Evolutionary conservation across 2,888 invertebrate species (phyloP), one percentile per base, ranked within the genome.

Genomic region (Agrochola macilenta): DNA sequence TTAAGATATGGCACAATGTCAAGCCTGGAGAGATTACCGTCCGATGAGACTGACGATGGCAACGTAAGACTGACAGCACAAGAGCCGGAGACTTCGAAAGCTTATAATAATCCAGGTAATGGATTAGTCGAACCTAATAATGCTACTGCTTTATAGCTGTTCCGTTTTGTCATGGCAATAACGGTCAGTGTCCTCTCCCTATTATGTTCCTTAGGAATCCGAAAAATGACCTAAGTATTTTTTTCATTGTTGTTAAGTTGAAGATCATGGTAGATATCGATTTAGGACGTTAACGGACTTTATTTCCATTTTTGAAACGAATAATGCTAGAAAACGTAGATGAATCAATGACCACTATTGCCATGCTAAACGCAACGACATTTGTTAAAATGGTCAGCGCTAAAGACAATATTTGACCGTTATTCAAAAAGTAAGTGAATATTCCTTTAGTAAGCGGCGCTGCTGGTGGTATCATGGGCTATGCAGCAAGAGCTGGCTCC

Each of bases 401-500:
- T 8, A 49, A 20, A 20, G 9, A 20, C n/a, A 46, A 14, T 23
- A 12, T 5, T 57, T 57, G 12, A 57, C n/a, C 5, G 12, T 12
- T n/a, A 12, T 57, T n/a, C 1, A 12, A n/a, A n/a, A 5, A 57
- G 12, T n/a, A 14, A 57, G 57, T 57, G 14, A 12, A 46, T 70
- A 69, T 46, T 12, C 5, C 7, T 63, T 54, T 82, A 94, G 94
- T 93, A 35, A 89, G 92, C 64, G 95, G 95, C 76, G 93, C 95
- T 8, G 92, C 97, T 11, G 96, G 97, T 35, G 97, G 97, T 14
- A 95, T 97, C 12, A 96, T 97, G 94, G 98, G 98, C 23, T 98
- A 98, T 98, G 98, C 98, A 0, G 98, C 98, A 12, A 97, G 98
- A 80, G 98, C 98, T 11, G 98, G 98, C 2, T 98, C 97, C 57